A percentile compares a stretch with the other conserved stretches of the same genome.
Evolutionary conservation across 1,140 invertebrate genomes (phyloP).

Genomic region (Neodiprion virginianus): DNA sequence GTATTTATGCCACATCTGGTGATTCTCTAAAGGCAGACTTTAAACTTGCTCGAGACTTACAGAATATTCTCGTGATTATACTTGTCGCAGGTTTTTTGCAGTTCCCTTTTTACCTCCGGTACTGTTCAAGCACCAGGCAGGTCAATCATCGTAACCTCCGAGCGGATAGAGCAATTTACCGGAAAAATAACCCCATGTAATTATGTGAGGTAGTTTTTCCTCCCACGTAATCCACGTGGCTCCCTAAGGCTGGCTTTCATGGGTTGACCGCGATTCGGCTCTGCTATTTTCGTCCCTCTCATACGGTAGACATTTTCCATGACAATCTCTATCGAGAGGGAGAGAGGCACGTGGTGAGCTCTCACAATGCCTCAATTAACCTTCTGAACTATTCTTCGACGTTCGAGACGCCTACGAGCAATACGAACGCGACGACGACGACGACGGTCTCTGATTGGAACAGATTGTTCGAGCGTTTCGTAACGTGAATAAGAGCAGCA

Average conservation of each 20-base stretch:
- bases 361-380: constrained; percentile 5
- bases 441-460: neutral
- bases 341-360: neutral
- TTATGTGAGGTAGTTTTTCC: no score
- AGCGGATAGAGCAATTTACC: no score
- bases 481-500: no score
- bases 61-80: no score
- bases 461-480: neutral
- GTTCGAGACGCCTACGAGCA: neutral
- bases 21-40: neutral
- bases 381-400: neutral
- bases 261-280: neutral
- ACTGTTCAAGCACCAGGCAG: neutral
- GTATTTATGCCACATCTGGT: neutral
- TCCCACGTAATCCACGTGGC: no score
- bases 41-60: no score
- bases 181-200: no score
- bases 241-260: no score
- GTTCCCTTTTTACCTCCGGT: neutral
- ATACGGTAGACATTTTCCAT: neutral
- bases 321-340: neutral
- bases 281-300: neutral
- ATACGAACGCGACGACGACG: neutral
- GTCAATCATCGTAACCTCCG: neutral
- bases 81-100: no score